Evolutionary conservation across 1,140 invertebrate genomes (phyloP).

Genomic region (Antheraea pernyi): DNA sequence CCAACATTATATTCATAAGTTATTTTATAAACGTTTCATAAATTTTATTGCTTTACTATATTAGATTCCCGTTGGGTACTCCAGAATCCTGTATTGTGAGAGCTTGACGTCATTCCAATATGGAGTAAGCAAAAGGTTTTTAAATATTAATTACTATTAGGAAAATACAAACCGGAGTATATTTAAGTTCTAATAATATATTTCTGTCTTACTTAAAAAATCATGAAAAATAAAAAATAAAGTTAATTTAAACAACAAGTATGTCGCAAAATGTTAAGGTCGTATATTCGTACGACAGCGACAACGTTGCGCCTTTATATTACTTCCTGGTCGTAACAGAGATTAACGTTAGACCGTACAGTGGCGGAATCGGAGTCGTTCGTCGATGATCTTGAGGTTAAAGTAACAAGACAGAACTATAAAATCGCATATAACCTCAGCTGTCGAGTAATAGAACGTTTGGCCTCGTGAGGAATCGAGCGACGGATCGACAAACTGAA

Average conservation of each 20-base stretch:
- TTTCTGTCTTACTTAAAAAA: slow-evolving; percentile 4
- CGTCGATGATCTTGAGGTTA: slow-evolving; percentile 28
- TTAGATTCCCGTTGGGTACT: too few relatives aligned
- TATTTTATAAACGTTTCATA: too few relatives aligned
- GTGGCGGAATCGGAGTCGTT: slow-evolving; percentile 13
- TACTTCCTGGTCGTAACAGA: slow-evolving; percentile 30
- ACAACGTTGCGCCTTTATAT: slow-evolving; percentile 12
- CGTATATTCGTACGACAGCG: slow-evolving; percentile 7
- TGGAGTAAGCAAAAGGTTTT: slow-evolving; percentile 21
- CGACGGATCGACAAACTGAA: slow-evolving; percentile 57
- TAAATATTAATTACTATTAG: slow-evolving; percentile 24
- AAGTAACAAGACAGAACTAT: slow-evolving; percentile 38
- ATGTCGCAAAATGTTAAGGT: slow-evolving; percentile 18
- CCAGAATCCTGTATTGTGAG: slow-evolving; percentile 20
- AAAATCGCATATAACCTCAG: slow-evolving; percentile 36
- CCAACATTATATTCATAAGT: too few relatives aligned
- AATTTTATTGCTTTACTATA: too few relatives aligned
- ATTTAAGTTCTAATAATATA: slow-evolving; percentile 15
- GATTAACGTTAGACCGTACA: slow-evolving; percentile 23
- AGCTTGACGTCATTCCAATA: slow-evolving; percentile 32
- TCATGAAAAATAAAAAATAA: background rate
- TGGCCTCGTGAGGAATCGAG: slow-evolving; percentile 61
- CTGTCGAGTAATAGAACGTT: slow-evolving; percentile 42
- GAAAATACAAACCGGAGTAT: slow-evolving; percentile 21
- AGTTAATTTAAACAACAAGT: slow-evolving; percentile 17